Conservation (phyloP, 1,140 invertebrate genomes). For the Pseudomyrmex flavicornis region DNA sequence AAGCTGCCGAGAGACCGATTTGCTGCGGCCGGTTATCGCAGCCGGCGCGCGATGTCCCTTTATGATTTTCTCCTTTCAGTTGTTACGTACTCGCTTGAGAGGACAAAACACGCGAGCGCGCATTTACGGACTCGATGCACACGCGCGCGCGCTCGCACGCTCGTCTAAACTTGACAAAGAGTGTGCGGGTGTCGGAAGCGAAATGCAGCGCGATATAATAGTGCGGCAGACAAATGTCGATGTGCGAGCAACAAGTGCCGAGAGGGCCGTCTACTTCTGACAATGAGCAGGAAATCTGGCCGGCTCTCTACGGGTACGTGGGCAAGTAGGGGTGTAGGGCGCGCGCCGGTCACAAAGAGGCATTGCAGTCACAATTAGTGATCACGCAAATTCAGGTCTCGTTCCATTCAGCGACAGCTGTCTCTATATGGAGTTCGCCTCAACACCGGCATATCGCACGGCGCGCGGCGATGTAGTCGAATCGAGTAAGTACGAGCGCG, state of each 20-base stretch:
- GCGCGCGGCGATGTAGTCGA: conserved; percentile 15
- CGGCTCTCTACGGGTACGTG: conserved; percentile 62
- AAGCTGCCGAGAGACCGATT: neutral
- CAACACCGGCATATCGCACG: neutral
- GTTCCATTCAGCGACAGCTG: conserved; percentile 52
- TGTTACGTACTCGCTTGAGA: neutral
- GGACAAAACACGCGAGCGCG: conserved; percentile 32
- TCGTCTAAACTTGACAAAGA: conserved; percentile 67
- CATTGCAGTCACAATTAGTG: conserved; percentile 63
- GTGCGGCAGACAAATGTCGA: conserved; percentile 72
- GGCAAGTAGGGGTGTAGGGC: conserved; percentile 10
- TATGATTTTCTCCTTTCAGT: neutral
- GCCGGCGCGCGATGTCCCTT: neutral
- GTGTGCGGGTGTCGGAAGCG: conserved; percentile 55
- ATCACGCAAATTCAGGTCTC: conserved; percentile 65
- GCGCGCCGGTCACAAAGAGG: conserved; percentile 45
- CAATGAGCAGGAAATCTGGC: conserved; percentile 74
- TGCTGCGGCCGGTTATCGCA: neutral
- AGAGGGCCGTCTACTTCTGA: conserved; percentile 73
- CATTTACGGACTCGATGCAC: conserved; percentile 30
- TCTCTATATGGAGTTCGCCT: neutral
- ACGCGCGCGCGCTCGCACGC: conserved; percentile 27
- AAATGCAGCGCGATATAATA: conserved; percentile 67
- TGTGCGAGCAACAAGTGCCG: conserved; percentile 73
- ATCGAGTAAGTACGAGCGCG: neutral